Evolutionary conservation across 2,888 invertebrate species (phyloP).

Genomic region (Stegana nigrithorax): DNA sequence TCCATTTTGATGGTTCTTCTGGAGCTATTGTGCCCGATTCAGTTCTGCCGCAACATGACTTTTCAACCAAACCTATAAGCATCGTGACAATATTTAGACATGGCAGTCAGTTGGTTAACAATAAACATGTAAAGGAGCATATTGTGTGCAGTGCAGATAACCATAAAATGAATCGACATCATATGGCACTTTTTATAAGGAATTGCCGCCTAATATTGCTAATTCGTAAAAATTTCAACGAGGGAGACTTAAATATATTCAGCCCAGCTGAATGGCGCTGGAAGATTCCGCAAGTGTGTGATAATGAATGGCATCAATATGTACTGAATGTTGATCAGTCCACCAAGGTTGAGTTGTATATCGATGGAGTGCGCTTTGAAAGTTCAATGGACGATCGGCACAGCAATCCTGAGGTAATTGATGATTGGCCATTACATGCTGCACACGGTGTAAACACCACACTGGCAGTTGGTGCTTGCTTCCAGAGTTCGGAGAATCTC

Average conservation of each 20-base stretch:
- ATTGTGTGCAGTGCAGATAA: conserved; percentile 97
- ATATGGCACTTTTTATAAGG: conserved; percentile 96
- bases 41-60: conserved; percentile 76
- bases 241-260: conserved; percentile 93
- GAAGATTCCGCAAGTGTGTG: conserved; percentile 95
- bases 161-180: conserved; percentile 99
- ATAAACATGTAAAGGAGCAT: conserved; percentile 95
- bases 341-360: conserved; percentile 81
- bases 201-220: conserved; percentile 96
- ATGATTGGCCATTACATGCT: conserved; percentile 98
- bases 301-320: conserved; percentile 99
- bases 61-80: conserved; percentile 84
- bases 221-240: conserved; percentile 89
- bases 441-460: conserved; percentile 95
- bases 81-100: conserved; percentile 96
- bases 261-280: conserved; percentile 99
- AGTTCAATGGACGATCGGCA: conserved; percentile 69
- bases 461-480: conserved; percentile 95
- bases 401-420: conserved; percentile 95
- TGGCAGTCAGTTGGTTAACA: conserved; percentile 77
- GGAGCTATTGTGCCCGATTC: conserved; percentile 86
- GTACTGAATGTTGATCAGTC: conserved; percentile 89
- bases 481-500: conserved; percentile 93
- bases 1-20: conserved; percentile 94
- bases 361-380: conserved; percentile 80